Conservation (phyloP, 2,797 vertebrate genomes). For the Hemitrygon akajei region DNA sequence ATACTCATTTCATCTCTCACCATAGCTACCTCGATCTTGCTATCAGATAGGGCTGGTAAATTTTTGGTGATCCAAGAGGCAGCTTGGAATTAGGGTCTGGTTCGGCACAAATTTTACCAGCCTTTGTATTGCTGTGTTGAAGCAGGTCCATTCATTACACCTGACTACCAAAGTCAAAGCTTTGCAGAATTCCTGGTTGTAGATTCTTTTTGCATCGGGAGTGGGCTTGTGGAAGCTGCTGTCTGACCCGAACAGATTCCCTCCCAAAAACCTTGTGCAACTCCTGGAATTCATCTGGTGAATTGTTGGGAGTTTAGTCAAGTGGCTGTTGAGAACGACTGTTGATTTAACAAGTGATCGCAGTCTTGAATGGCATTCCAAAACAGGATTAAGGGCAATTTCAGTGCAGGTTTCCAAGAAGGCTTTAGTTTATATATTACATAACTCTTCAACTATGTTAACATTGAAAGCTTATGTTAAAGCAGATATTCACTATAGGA, state of each 20-base stretch:
- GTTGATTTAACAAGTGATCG: conserved; percentile 8
- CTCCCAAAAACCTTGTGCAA: background rate
- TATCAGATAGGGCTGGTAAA: no score
- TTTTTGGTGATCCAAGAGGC: background rate
- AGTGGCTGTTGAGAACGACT: background rate
- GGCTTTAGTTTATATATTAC: background rate
- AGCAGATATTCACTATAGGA: no score
- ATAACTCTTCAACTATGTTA: background rate
- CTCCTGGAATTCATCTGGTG: background rate
- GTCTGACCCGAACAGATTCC: no score
- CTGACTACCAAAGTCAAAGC: no score
- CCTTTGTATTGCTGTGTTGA: background rate
- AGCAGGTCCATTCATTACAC: background rate
- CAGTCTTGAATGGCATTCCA: background rate
- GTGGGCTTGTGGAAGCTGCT: background rate
- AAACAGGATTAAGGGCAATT: background rate
- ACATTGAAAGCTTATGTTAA: background rate
- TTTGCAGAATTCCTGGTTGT: background rate
- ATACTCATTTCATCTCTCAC: background rate
- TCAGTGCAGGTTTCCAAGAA: background rate
- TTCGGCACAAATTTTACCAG: background rate
- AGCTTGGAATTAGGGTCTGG: background rate
- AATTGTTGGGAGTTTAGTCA: background rate
- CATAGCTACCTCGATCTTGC: background rate
- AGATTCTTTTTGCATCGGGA: background rate